Conservation (phyloP, 2,888 invertebrate genomes). For the Andricus curvator region DNA sequence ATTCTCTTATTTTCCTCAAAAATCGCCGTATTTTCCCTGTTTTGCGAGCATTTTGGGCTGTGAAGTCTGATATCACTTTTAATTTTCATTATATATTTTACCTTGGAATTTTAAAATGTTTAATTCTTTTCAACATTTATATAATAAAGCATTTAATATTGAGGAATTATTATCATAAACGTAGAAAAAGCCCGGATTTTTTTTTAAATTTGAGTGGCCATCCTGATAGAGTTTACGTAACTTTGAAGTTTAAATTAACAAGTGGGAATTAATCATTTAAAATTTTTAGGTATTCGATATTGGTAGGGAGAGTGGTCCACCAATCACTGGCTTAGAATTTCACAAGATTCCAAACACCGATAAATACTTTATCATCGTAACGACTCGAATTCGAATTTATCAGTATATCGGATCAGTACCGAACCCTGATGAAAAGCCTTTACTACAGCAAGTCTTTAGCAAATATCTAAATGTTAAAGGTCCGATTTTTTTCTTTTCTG, state of each 20-base stretch:
- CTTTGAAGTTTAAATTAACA: constrained; percentile 40
- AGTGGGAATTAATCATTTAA: constrained; percentile 48
- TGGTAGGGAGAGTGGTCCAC: constrained; percentile 87
- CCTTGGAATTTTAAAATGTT: no score
- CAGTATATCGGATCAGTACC: constrained; percentile 89
- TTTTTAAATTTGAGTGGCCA: no score
- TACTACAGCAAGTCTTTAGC: constrained; percentile 89
- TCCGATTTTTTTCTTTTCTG: constrained; percentile 57
- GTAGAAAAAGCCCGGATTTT: no score
- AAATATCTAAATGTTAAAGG: constrained; percentile 87
- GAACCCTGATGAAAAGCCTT: constrained; percentile 87
- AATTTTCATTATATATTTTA: no score
- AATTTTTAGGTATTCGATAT: constrained; percentile 89
- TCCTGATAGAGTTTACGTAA: constrained; percentile 12
- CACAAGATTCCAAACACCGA: constrained; percentile 86
- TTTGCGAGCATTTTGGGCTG: no score
- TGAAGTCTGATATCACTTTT: no score
- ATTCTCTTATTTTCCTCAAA: no score
- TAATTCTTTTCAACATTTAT: no score
- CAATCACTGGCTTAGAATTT: constrained; percentile 93
- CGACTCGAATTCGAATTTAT: constrained; percentile 91
- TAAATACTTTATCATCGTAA: constrained; percentile 90
- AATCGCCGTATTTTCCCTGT: no score
- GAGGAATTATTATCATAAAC: no score
- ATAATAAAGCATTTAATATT: no score